phyloP scores from a whole-genome alignment of 2,888 invertebrate species.

The Hyppa rectilinea region DNA sequence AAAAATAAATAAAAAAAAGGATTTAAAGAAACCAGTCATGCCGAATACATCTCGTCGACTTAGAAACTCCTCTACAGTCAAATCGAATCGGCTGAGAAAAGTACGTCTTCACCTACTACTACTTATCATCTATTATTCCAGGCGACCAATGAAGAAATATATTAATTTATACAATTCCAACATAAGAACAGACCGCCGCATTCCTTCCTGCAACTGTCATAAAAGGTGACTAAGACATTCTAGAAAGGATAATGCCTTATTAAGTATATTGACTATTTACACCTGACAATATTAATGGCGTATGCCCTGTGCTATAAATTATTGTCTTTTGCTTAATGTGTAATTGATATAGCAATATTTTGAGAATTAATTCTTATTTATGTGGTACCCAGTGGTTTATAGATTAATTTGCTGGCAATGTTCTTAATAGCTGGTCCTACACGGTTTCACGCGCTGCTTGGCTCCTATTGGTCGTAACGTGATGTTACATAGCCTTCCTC shows the following conservation, averaged over 20 bases:
- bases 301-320: constrained; percentile 26
- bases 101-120: neutral
- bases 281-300: constrained; percentile 5
- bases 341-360: constrained; percentile 51
- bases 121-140: neutral
- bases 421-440: no score
- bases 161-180: constrained; percentile 7
- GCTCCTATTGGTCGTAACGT: no score
- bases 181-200: constrained; percentile 24
- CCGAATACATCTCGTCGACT: neutral
- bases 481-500: no score
- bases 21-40: no score
- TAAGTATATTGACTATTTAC: constrained; percentile 44
- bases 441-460: no score
- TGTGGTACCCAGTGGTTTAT: neutral
- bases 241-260: constrained; percentile 56
- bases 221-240: constrained; percentile 54
- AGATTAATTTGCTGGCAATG: constrained; percentile 14
- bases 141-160: neutral
- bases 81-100: neutral
- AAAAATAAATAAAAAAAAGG: no score
- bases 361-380: constrained; percentile 14
- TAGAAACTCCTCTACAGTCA: neutral
- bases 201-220: constrained; percentile 52
- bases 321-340: constrained; percentile 16